These are phyloP conservation scores for Papilio polyxenes DNA, from an alignment of 1,140 invertebrate genomes.

Conservation along the genomic window DNA sequence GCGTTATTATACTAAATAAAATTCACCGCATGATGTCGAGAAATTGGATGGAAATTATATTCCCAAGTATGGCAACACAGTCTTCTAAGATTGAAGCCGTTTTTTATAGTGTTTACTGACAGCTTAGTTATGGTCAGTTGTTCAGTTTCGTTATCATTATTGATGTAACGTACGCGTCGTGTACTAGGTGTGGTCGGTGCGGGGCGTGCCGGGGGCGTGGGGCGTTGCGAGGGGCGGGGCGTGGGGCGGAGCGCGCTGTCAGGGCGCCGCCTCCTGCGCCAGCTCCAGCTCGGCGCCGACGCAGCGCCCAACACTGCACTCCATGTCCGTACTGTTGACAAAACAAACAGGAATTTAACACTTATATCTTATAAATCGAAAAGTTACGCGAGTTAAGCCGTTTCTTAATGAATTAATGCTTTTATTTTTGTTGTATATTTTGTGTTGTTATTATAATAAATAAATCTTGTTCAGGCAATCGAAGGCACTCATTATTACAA, in stretches of 20 bases:
- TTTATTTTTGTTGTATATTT: too few species aligned
- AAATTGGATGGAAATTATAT: background rate
- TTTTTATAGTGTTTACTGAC: background rate
- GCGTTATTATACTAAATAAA: too few species aligned
- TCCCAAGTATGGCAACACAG: background rate
- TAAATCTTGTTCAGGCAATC: too few species aligned
- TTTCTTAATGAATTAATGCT: too few species aligned
- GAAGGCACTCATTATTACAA: too few species aligned
- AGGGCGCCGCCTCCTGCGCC: conserved; percentile 51
- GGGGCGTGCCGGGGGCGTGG: conserved; percentile 38
- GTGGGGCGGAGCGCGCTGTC: conserved; percentile 44
- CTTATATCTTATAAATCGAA: too few species aligned
- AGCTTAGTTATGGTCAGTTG: background rate
- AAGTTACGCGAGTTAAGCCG: too few species aligned
- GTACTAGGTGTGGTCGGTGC: conserved; percentile 39
- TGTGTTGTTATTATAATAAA: too few species aligned
- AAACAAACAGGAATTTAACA: conserved; percentile 8
- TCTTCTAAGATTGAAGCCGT: background rate
- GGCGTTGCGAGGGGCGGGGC: conserved; percentile 37
- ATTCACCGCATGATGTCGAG: background rate
- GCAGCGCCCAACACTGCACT: conserved; percentile 71
- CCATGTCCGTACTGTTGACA: conserved; percentile 69
- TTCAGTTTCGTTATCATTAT: background rate
- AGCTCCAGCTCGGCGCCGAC: conserved; percentile 58
- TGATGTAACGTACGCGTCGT: background rate